A percentile compares a stretch with the other conserved stretches of the same genome.
Evolutionary conservation across 35 echinoderm and acorn worm genomes (phyloP).

Genomic region (Amphiura filiformis): DNA sequence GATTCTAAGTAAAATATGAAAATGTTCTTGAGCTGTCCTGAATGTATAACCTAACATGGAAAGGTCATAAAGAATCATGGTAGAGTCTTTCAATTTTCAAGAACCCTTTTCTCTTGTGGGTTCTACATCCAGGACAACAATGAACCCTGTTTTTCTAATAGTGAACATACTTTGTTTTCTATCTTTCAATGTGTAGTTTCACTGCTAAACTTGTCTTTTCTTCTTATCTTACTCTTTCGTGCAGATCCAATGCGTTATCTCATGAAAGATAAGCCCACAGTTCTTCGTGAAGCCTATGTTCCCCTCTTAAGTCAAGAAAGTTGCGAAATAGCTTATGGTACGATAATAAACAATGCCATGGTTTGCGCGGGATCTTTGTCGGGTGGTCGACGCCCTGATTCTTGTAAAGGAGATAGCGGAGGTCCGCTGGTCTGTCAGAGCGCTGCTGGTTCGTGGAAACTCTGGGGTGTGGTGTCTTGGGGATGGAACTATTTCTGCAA

Average conservation of each 20-base stretch:
- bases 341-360: not conserved
- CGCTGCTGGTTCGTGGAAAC: conserved; percentile 49
- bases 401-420: conserved; percentile 84
- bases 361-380: conserved; percentile 56
- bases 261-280: not conserved
- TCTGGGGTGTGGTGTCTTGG: conserved; percentile 85
- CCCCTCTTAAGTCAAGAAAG: not conserved
- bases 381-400: conserved; percentile 38
- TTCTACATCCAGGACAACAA: no score
- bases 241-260: not conserved
- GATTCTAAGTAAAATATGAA: no score
- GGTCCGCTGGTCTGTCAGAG: conserved; percentile 73
- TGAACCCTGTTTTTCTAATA: no score
- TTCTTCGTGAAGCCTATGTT: not conserved
- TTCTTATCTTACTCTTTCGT: not conserved
- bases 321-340: not conserved
- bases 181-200: no score
- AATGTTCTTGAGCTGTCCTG: no score
- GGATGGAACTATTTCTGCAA: conserved; percentile 68
- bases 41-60: no score
- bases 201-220: no score
- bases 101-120: no score
- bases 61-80: no score
- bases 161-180: no score
- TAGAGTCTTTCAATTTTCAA: no score